Conservation (phyloP, 2,888 invertebrate species). For the Eristalinus aeneus region DNA sequence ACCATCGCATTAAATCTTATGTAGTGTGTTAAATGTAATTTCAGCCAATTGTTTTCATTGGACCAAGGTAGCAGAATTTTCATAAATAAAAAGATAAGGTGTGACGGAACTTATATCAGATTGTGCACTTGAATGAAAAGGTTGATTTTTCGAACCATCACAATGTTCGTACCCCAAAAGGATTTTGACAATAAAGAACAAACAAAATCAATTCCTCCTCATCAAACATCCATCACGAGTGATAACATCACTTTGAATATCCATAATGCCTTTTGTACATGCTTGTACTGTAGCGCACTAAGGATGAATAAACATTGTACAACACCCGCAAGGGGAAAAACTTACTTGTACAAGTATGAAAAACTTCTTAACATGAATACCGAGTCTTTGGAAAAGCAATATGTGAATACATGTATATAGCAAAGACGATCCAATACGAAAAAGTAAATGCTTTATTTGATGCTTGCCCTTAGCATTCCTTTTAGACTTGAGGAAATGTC, state of each 20-base stretch:
- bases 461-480: constrained; percentile 33
- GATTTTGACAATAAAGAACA: constrained; percentile 52
- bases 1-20: no score
- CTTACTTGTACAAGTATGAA: neutral
- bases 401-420: neutral
- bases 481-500: constrained; percentile 63
- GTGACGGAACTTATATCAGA: neutral
- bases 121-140: neutral
- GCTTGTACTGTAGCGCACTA: constrained; percentile 30
- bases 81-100: no score
- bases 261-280: constrained; percentile 55
- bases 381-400: constrained; percentile 28
- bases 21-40: no score
- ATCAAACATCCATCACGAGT: constrained; percentile 70
- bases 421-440: constrained; percentile 33
- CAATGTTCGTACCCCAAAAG: neutral
- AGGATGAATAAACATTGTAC: constrained; percentile 52
- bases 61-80: neutral
- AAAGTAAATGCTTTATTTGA: constrained; percentile 53
- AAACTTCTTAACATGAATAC: constrained; percentile 19
- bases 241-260: constrained; percentile 71
- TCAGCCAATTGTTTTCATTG: neutral
- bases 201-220: constrained; percentile 67
- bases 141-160: neutral
- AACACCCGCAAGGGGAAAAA: constrained; percentile 27